These are phyloP conservation scores for Alitta virens DNA, from an alignment of 2,888 invertebrate species.

Conservation along the genomic window DNA sequence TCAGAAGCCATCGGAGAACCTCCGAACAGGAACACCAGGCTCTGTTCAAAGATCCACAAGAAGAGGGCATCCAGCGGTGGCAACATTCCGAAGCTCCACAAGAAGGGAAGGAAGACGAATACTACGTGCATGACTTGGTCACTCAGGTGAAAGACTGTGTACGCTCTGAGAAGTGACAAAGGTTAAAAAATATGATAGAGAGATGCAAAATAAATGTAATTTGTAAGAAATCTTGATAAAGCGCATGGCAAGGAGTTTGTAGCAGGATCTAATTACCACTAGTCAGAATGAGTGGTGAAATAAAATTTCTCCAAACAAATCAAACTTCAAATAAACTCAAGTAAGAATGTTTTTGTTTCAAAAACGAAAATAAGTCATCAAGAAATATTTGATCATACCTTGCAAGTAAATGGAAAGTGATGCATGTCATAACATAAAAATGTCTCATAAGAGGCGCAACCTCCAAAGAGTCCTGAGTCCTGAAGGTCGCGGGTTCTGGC, in stretches of 20 bases:
- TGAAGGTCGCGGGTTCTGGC: conserved; percentile 50
- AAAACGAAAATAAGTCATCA: no score
- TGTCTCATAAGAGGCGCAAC: conserved; percentile 43
- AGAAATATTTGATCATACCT: conserved; percentile 38
- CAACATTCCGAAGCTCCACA: conserved; percentile 48
- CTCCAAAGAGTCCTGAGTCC: conserved; percentile 47
- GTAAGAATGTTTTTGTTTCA: no score
- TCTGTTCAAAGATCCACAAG: conserved; percentile 48
- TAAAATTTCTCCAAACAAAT: no score
- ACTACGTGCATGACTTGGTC: conserved; percentile 47
- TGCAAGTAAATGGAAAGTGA: conserved; percentile 40
- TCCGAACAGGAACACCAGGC: conserved; percentile 44
- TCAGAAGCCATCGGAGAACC: conserved; percentile 50
- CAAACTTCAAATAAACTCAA: no score
- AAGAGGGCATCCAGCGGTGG: conserved; percentile 50
- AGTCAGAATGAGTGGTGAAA: no score
- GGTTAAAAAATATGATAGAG: no score
- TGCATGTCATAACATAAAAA: conserved; percentile 46
- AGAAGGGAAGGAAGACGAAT: conserved; percentile 45
- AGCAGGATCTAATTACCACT: no score
- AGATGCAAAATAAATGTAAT: no score
- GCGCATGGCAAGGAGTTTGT: not conserved
- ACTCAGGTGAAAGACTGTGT: conserved; percentile 31
- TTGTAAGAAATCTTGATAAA: no score
- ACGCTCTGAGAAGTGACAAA: no score